Base-by-base conservation (phyloP, 2,797 vertebrate species). In the Helicolenus hilgendorfi region DNA sequence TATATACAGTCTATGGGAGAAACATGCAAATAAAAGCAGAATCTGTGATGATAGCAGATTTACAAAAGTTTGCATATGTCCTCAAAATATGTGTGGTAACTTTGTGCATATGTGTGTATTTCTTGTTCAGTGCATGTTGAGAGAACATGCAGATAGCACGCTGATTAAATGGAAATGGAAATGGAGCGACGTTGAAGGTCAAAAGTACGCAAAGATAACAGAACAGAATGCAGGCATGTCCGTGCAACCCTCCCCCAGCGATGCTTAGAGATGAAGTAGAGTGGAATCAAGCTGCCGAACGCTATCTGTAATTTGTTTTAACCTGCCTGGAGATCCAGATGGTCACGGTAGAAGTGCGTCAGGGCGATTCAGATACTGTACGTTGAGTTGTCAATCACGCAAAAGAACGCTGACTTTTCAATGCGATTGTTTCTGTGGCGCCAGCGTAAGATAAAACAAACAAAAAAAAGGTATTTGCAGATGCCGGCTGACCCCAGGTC, bases 281-380 rank as follows among this genome's bases (percentile, higher is more conserved):
- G 4, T 9, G 35, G 38, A 35, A 29, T 79, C 15, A 5, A 3
- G 9, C 10, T 15, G 56, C 15, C 9, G 6, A 65, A 38, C 20
- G 10, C 14, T 27, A 4, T 56, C 33, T 11, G 18, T 59, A 56
- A 8, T 85, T 84, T 81, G 62, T 78, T 81, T 73, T 20, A 22
- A 77, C 24, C 45, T 60, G 58, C 49, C 59, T 18, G 33, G 1
- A 41, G 26, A 4, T 20, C 18, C 26, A 65, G 24, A 31, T 45
- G 18, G 76, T 75, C 33, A 29, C 2, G 3, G 22, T 36, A 18
- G 9, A 41, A 41, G 8, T 4, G 33, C 1, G 1, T 2, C 41
- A 10, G 26, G 8, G 11, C 6, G 10, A 49, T 53, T 33, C 59
- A 41, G 20, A 60, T 4, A 3, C 59, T 15, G 10, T 63, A 26